phyloP scores from a whole-genome alignment of 2,888 invertebrate genomes.

The Aphodius sticticus region DNA sequence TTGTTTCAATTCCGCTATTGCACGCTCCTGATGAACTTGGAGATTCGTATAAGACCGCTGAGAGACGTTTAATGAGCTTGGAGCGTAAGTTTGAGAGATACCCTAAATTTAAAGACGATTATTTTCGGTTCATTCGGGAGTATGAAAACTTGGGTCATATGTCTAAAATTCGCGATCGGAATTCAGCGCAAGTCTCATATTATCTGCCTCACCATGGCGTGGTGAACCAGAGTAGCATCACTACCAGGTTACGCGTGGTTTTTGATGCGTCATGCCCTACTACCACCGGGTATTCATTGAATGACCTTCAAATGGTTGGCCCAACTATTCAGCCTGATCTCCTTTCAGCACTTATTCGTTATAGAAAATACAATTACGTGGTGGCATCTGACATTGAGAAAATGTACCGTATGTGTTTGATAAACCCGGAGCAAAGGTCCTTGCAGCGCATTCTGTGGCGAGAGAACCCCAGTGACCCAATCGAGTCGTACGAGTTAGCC shows the following conservation, averaged over 20 bases:
- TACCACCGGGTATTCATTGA: conserved; percentile 13
- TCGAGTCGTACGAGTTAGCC: not conserved
- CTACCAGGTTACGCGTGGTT: conserved; percentile 24
- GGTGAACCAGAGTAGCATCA: conserved; percentile 1
- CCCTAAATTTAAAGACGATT: conserved; percentile 13
- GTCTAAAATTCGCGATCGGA: conserved; percentile 9
- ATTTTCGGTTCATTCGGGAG: conserved; percentile 16
- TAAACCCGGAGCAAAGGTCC: conserved; percentile 9
- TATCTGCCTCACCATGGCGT: conserved; percentile 26
- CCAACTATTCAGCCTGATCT: conserved; percentile 22
- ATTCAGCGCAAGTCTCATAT: not conserved
- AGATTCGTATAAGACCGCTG: conserved; percentile 22
- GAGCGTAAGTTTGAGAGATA: conserved; percentile 17
- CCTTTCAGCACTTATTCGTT: conserved; percentile 20
- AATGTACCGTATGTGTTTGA: conserved; percentile 5
- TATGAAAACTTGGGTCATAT: conserved; percentile 20
- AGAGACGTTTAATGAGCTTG: conserved; percentile 14
- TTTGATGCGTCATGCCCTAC: conserved; percentile 21
- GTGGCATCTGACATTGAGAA: conserved; percentile 18
- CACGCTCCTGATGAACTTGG: conserved; percentile 15
- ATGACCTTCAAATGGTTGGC: conserved; percentile 26
- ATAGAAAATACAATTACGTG: conserved; percentile 19
- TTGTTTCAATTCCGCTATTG: conserved; percentile 20
- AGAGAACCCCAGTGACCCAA: not conserved
- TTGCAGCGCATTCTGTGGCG: conserved; percentile 22